Evolutionary conservation across 2,113 vertebrate species (phyloP).

Genomic region (Vicugna pacos): DNA sequence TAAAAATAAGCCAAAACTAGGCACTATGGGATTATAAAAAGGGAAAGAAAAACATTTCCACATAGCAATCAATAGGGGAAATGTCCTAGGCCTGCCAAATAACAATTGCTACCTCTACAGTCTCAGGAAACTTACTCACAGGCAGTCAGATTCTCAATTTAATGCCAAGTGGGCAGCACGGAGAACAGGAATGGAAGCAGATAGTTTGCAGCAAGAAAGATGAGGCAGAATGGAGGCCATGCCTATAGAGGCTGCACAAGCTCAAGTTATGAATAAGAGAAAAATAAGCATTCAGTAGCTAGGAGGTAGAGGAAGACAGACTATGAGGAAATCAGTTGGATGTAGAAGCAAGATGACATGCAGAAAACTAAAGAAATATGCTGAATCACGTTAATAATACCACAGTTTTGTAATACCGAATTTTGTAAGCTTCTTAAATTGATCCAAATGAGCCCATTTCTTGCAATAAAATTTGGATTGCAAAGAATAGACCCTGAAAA

Average conservation of each 20-base stretch:
- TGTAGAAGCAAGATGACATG: background rate
- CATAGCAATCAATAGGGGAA: background rate
- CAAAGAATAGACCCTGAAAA: constrained; percentile 11
- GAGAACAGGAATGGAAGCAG: background rate
- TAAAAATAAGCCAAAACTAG: background rate
- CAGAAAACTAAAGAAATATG: background rate
- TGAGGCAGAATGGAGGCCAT: background rate
- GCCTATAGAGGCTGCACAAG: background rate
- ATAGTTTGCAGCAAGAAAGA: background rate
- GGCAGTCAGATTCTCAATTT: background rate
- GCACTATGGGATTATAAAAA: background rate
- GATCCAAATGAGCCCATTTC: background rate
- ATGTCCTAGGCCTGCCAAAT: background rate
- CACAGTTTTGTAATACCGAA: background rate
- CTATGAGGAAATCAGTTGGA: background rate
- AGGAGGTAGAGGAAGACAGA: background rate
- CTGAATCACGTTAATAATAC: background rate
- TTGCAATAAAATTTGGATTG: background rate
- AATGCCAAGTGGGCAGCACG: background rate
- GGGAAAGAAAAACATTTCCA: background rate
- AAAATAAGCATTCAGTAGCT: constrained; percentile 27
- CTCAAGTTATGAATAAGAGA: background rate
- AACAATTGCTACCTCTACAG: background rate
- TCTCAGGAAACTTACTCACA: background rate
- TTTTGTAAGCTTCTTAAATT: background rate